Base-by-base conservation (phyloP, 1,140 invertebrate species). In the Odontomachus brunneus region DNA sequence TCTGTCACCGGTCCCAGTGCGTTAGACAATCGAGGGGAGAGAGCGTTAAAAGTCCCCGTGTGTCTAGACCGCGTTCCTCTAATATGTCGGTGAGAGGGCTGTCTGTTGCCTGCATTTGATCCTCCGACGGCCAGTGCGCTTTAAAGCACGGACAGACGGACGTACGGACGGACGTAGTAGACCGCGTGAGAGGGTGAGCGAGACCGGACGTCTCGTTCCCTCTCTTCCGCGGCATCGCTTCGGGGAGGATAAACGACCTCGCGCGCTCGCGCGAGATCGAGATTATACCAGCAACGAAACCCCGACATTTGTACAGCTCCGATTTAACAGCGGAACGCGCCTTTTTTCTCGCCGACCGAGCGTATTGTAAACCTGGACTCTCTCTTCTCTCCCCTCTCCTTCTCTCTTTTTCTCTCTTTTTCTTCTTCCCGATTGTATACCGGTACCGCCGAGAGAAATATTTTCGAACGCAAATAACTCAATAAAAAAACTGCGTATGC, bases 181-280 rank as follows among this genome's bases (percentile, higher is more conserved):
- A 55, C 55, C 82, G 67, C 65, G 75, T 75, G 75, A 87, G 71
- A 38, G 19, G 69, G 75, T 72, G 69, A 86, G 71, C 85, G 71
- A 87, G 80, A 67, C 69, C 81, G 76, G 83, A 87, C 85, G 71
- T 72, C 53, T 69, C 85, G 71, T 72, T 33, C 63, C 84, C 53
- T 44, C 81, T 83, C 51, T 55, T 49, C 15, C 74, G 29, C 19
- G 38, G 69, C 59, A 84, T 84, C 71, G 85, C 86, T 88, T 72
- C 69, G 53, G 82, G 85, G 86, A 84, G 85, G 85, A 88, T 87
- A 88, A 88, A 88, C 87, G 87, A 82, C 76, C 86, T 85, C 82
- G 80, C 75, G 80, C 75, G 85, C 38, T 66, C 82, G 24, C 17
- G 38, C 26, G 33, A 87, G 87, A 88, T 88, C 86, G 86, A 88